Conservation (phyloP, 2,113 vertebrate species). For the Pachyramphus minor region DNA sequence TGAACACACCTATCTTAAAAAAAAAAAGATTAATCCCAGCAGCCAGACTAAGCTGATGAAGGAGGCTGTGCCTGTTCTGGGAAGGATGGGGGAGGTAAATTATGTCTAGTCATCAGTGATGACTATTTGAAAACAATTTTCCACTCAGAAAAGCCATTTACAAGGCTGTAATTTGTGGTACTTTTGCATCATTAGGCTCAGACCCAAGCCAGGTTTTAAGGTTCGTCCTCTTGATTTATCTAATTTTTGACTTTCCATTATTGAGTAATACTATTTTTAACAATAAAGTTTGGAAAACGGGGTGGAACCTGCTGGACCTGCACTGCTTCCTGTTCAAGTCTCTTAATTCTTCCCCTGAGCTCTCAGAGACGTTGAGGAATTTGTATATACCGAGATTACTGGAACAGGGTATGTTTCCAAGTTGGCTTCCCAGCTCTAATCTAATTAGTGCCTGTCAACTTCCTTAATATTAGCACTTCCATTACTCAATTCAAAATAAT, state of each 20-base stretch:
- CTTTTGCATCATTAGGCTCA: neutral
- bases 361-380: neutral
- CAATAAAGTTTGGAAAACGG: neutral
- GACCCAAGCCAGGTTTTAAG: neutral
- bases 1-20: neutral
- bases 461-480: slow-evolving; percentile 38
- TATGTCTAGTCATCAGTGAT: neutral
- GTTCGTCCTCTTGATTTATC: neutral
- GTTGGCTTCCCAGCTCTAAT: neutral
- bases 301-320: neutral
- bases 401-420: neutral
- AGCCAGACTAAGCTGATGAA: neutral
- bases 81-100: neutral
- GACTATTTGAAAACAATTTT: neutral
- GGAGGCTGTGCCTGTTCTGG: neutral
- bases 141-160: slow-evolving; percentile 2
- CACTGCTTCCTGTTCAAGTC: slow-evolving; percentile 26
- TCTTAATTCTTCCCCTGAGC: neutral
- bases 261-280: slow-evolving; percentile 5
- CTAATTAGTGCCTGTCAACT: slow-evolving; percentile 37
- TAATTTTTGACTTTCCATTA: slow-evolving; percentile 23
- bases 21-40: neutral
- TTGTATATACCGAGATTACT: slow-evolving; percentile 8
- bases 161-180: neutral
- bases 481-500: slow-evolving; percentile 33